Base-by-base conservation (phyloP, 2,888 invertebrate genomes). In the Drosophila birchii region DNA sequence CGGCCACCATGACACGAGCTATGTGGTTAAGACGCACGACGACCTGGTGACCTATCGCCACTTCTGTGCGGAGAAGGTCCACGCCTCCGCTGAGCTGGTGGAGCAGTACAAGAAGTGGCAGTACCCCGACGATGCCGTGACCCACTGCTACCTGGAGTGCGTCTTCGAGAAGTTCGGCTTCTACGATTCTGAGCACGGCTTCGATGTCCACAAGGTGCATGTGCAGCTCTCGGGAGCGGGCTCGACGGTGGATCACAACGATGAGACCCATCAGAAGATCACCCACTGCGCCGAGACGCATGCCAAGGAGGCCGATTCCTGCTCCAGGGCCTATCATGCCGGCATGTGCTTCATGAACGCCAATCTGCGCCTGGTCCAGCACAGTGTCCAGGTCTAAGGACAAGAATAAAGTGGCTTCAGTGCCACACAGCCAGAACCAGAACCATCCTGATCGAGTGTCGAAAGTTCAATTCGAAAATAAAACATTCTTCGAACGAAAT, bases 141-240 rank as follows among this genome's bases (percentile, higher is more conserved):
- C 90, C 12, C 91, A 79, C 38, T 92, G 91, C 78, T 93, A 92
- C 47, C 66, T 93, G 72, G 90, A 90, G 67, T 93, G 92, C 55
- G 68, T 92, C 26, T 90, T 92, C 36, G 90, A 89, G 75, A 81
- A 92, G 45, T 91, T 93, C 66, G 92, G 90, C 0, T 75, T 93
- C 32, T 93, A 91, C 58, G 90, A 92, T 43, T 84, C 81, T 0
- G 76, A 71, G 5, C 73, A 84, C 2, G 93, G 93, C 8, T 92
- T 91, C 75, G 86, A 91, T 78, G 89, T 92, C 7, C 88, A 91
- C 54, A 88, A 92, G 78, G 73, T 92, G 0, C 91, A 92, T 5
- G 78, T 86, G 9, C 93, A 93, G 76, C 76, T 93, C 54, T 87
- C 78, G 5, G 90, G 90, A 16, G 81, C 79, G 26, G 58, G 71